These are phyloP conservation scores for Thomomys bottae DNA, from an alignment of 2,113 vertebrate genomes.

Conservation along the genomic window DNA sequence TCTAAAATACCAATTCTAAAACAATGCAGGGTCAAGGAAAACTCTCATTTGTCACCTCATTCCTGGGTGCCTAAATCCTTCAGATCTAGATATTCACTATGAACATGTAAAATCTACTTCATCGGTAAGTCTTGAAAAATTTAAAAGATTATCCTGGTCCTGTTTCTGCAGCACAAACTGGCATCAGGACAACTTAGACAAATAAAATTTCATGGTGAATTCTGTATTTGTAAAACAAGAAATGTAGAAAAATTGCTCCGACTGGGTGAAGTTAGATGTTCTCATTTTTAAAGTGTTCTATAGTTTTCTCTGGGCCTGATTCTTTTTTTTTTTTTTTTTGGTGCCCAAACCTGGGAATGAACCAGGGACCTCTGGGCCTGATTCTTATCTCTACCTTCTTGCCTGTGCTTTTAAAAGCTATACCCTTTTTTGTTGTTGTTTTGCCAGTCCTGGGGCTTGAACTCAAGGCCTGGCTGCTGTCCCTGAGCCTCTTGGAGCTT, in stretches of 20 bases:
- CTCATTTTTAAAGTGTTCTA: neutral
- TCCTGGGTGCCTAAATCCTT: neutral
- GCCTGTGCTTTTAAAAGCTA: neutral
- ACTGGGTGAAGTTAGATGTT: neutral
- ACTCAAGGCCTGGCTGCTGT: too few species aligned
- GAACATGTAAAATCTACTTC: neutral
- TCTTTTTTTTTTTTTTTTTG: too few species aligned
- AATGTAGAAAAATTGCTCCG: neutral
- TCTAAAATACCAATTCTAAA: neutral
- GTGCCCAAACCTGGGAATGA: too few species aligned
- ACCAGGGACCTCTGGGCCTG: too few species aligned
- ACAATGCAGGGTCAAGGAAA: neutral
- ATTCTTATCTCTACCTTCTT: neutral
- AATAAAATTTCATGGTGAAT: neutral
- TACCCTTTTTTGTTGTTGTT: neutral
- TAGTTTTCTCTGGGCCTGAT: neutral
- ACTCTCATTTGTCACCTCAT: neutral
- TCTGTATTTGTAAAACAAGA: neutral
- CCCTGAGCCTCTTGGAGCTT: too few species aligned
- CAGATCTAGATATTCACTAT: neutral
- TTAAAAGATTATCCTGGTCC: neutral
- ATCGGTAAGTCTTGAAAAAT: neutral
- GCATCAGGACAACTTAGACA: neutral
- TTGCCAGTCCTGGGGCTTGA: too few species aligned
- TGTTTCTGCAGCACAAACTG: neutral